Conservation (phyloP, 2,113 vertebrate genomes). For the Serinus canaria region DNA sequence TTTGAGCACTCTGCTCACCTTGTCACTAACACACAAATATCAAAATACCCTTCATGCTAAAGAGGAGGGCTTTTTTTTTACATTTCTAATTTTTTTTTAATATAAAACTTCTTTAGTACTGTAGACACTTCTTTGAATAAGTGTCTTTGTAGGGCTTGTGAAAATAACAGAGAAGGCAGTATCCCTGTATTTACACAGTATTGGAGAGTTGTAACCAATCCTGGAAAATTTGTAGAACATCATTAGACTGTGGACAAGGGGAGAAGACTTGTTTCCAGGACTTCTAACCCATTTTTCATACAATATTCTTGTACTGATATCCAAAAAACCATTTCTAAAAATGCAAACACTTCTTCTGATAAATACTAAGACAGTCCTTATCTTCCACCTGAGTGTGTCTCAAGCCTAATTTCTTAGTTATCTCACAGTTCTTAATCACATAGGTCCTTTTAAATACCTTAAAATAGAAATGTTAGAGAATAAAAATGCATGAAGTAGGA, state of each 20-base stretch:
- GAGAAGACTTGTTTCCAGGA: background rate
- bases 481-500: background rate
- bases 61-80: background rate
- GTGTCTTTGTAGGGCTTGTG: background rate
- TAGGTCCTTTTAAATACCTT: background rate
- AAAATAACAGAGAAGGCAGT: background rate
- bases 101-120: background rate
- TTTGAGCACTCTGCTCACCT: background rate
- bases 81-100: background rate
- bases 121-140: background rate
- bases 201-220: background rate
- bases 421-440: background rate
- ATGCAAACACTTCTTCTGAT: background rate
- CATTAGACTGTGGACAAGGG: background rate
- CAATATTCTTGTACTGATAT: background rate
- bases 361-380: background rate
- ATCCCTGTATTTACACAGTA: background rate
- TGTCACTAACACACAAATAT: background rate
- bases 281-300: background rate
- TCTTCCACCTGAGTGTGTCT: background rate
- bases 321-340: background rate
- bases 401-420: background rate
- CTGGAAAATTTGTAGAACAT: background rate
- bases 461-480: constrained; percentile 39
- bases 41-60: background rate